Percentiles rank a stretch among this genome's conserved stretches.
Evolutionary conservation across 2,888 invertebrate species (phyloP).

Genomic region (Sericinus montela): DNA sequence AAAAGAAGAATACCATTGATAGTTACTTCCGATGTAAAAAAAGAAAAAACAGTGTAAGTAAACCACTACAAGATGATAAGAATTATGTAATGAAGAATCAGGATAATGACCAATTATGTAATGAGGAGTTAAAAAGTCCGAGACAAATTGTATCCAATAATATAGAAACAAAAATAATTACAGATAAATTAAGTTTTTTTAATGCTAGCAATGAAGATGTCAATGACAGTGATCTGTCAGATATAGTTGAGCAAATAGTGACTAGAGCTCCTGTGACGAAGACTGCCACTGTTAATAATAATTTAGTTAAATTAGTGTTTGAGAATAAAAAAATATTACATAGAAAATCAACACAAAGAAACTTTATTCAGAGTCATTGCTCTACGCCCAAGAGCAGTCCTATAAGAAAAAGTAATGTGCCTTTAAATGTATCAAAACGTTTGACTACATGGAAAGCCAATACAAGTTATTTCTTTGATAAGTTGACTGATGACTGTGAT

Average conservation of each 20-base stretch:
- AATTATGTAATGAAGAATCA: too few relatives aligned
- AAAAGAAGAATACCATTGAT: slow-evolving; percentile 55
- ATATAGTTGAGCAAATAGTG: slow-evolving; percentile 61
- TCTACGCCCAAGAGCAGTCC: slow-evolving; percentile 64
- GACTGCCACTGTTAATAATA: slow-evolving; percentile 54
- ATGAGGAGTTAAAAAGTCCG: background rate
- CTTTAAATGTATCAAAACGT: slow-evolving; percentile 34
- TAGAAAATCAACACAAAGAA: slow-evolving; percentile 39
- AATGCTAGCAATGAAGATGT: too few relatives aligned
- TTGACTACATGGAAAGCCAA: slow-evolving; percentile 41
- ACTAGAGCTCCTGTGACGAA: slow-evolving; percentile 41
- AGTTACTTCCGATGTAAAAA: slow-evolving; percentile 58
- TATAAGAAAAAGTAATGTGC: slow-evolving; percentile 28
- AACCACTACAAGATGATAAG: background rate
- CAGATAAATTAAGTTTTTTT: slow-evolving; percentile 43
- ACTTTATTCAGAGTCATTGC: slow-evolving; percentile 46
- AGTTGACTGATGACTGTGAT: slow-evolving; percentile 70
- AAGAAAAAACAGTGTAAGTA: slow-evolving; percentile 36
- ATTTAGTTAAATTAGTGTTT: slow-evolving; percentile 56
- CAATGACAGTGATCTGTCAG: too few relatives aligned
- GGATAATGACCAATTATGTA: background rate
- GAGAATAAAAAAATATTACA: slow-evolving; percentile 25
- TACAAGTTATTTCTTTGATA: slow-evolving; percentile 78
- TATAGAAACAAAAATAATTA: slow-evolving; percentile 27
- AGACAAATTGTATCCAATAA: background rate